phyloP scores from a whole-genome alignment of 2,113 vertebrate species.

The Embiotoca jacksoni region DNA sequence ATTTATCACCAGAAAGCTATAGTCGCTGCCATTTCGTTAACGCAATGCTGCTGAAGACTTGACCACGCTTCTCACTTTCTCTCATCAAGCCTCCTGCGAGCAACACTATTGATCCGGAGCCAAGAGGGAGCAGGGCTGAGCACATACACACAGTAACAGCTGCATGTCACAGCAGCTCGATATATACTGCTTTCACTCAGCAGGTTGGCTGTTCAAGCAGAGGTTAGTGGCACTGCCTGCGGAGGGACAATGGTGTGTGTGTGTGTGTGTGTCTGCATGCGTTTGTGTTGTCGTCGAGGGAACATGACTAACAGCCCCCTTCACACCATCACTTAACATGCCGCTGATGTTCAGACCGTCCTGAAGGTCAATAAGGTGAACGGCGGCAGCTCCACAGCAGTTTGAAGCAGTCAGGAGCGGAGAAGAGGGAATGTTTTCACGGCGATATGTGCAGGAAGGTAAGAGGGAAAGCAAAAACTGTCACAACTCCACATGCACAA shows the following conservation, averaged over 20 bases:
- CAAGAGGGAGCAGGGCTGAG: slow-evolving; percentile 29
- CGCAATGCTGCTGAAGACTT: neutral
- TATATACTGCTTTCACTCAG: slow-evolving; percentile 58
- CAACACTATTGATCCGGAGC: slow-evolving; percentile 54
- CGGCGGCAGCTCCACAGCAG: neutral
- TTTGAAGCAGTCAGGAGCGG: slow-evolving; percentile 12
- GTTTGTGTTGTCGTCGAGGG: slow-evolving; percentile 7
- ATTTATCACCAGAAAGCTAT: slow-evolving; percentile 5
- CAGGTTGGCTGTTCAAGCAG: slow-evolving; percentile 48
- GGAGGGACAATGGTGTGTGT: slow-evolving; percentile 12
- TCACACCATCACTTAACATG: slow-evolving; percentile 69
- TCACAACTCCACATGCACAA: neutral
- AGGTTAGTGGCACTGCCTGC: slow-evolving; percentile 44
- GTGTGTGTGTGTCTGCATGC: neutral
- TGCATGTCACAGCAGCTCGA: slow-evolving; percentile 53
- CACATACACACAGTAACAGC: slow-evolving; percentile 27
- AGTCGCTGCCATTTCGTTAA: slow-evolving; percentile 1
- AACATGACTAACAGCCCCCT: slow-evolving; percentile 53
- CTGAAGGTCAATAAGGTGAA: slow-evolving; percentile 25
- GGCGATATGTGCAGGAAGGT: neutral
- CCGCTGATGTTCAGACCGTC: slow-evolving; percentile 40
- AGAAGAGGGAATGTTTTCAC: neutral
- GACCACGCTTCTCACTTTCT: neutral
- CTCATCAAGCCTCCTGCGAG: slow-evolving; percentile 23
- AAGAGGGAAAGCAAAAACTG: neutral